Evolutionary conservation across 2,888 invertebrate genomes (phyloP), one percentile per base, ranked within the genome.

Genomic region (Norana najaformis): DNA sequence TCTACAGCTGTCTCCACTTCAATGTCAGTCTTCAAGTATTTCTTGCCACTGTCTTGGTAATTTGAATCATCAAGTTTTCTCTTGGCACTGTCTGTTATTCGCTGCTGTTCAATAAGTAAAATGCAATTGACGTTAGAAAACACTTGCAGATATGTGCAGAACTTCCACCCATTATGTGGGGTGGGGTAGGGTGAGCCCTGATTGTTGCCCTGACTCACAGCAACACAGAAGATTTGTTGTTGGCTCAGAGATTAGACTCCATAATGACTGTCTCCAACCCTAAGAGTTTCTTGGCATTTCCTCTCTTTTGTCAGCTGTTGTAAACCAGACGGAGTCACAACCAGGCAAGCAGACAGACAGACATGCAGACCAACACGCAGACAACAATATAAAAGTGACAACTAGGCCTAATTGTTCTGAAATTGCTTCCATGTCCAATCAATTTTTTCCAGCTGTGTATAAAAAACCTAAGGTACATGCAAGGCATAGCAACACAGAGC

Each of bases 41-140:
- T 89, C 89, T 34, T 88, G 88, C 37, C 34, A 88, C 88, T 23
- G 30, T 38, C 88, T 36, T 34, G 37, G 69, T 30, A 69, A 69
- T n/a, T 38, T 38, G 18, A 69, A 20, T n/a, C 37, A 36, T 88
- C 36, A 37, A 30, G 83, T 88, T 39, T 90, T 82, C 37, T 88
- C 53, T 47, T 88, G 35, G 41, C 90, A 34, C 37, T 88, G 34
- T 90, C 88, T 37, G 39, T 89, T 30, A 36, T 83, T 36, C 35
- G 36, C 37, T 82, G 69, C 83, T 89, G 35, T 11, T 39, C 82
- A 18, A 36, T 38, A 37, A 34, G 69, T 82, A 34, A 83, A 82
- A 89, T 14, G 37, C 6, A 41, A 89, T 69, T 82, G 36, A 35
- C 16, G 36, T 16, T 16, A 83, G 36, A 35, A 35, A 85, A 4